A percentile compares a stretch with the other conserved stretches of the same genome.
Evolutionary conservation across 2,888 invertebrate genomes (phyloP).

Genomic region (Hydraecia micacea): DNA sequence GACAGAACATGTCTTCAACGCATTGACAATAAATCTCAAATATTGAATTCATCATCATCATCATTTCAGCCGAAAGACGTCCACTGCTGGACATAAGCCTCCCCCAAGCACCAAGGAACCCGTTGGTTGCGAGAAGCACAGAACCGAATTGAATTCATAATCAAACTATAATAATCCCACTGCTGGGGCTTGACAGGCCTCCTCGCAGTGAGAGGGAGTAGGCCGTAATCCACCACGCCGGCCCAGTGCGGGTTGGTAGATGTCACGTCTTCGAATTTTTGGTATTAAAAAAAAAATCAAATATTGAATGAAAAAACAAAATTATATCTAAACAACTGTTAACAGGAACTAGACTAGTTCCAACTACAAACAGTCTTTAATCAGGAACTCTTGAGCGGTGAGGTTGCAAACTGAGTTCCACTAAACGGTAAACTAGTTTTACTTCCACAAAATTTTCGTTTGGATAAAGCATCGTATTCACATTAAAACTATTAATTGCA

Average conservation of each 20-base stretch:
- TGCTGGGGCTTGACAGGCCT: not conserved
- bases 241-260: no score
- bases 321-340: not conserved
- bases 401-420: constrained; percentile 27
- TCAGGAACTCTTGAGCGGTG: constrained; percentile 29
- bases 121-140: no score
- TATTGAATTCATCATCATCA: not conserved
- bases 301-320: not conserved
- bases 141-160: not conserved
- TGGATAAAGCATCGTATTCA: not conserved
- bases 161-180: no score
- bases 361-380: constrained; percentile 35
- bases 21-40: not conserved
- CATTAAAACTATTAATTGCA: not conserved
- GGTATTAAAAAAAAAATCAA: not conserved
- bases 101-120: no score
- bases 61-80: no score
- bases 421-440: constrained; percentile 27
- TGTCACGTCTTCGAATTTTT: not conserved
- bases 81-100: no score
- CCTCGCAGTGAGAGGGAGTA: not conserved
- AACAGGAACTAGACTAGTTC: not conserved
- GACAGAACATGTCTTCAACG: not conserved
- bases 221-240: not conserved
- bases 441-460: constrained; percentile 4